Conservation (phyloP, 2,888 invertebrate species). For the Leptopilina myrica region DNA sequence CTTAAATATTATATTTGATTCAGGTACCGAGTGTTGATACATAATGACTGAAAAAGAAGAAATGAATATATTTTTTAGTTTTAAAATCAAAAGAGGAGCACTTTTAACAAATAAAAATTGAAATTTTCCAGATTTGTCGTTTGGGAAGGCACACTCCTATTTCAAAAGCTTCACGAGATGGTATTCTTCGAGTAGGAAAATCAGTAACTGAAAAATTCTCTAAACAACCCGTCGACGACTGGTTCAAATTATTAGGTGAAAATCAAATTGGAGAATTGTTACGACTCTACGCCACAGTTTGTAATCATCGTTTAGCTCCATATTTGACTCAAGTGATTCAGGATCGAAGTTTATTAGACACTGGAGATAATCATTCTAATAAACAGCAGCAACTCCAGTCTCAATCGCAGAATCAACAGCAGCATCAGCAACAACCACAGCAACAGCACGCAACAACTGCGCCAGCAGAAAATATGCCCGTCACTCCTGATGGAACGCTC, state of each 20-base stretch:
- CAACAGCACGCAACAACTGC: constrained; percentile 78
- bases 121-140: constrained; percentile 83
- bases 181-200: constrained; percentile 90
- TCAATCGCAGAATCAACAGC: constrained; percentile 66
- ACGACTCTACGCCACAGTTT: constrained; percentile 90
- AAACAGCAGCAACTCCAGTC: constrained; percentile 66
- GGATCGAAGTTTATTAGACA: constrained; percentile 85
- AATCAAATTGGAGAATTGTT: constrained; percentile 89
- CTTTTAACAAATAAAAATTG: neutral
- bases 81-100: no score
- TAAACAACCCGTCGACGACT: constrained; percentile 87
- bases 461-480: constrained; percentile 75
- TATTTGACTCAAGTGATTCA: constrained; percentile 86
- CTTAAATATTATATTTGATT: no score
- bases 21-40: constrained; percentile 10
- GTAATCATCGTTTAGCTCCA: constrained; percentile 87
- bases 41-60: neutral
- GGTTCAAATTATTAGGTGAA: constrained; percentile 91
- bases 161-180: constrained; percentile 89
- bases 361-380: constrained; percentile 76
- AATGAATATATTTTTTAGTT: neutral
- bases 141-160: constrained; percentile 96
- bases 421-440: constrained; percentile 74
- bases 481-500: constrained; percentile 73
- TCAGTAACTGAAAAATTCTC: constrained; percentile 80